phyloP scores from a whole-genome alignment of 2,113 vertebrate species.

The Corythoichthys haematopterus region DNA sequence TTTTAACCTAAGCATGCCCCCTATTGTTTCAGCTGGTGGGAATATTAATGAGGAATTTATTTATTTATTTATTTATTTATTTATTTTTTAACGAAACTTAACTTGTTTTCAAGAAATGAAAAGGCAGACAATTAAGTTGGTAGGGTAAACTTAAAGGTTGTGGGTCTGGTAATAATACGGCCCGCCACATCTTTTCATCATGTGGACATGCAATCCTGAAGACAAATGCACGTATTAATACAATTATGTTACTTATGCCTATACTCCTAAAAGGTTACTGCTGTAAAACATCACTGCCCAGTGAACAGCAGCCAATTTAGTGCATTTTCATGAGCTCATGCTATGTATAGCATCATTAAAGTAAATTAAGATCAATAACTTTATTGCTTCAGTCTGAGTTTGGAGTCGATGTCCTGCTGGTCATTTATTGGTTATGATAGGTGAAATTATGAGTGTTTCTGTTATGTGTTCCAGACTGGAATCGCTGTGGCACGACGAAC shows the following conservation, averaged over 20 bases:
- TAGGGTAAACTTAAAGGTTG: not conserved
- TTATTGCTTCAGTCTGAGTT: not conserved
- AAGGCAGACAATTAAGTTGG: not conserved
- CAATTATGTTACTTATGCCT: not conserved
- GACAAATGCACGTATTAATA: not conserved
- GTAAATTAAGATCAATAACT: constrained; percentile 1
- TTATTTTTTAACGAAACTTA: constrained; percentile 13
- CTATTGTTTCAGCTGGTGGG: not conserved
- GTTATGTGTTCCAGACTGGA: constrained; percentile 63
- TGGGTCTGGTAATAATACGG: not conserved
- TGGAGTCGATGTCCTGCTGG: not conserved
- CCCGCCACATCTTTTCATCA: not conserved
- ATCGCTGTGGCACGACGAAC: constrained; percentile 74
- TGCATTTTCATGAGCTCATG: not conserved
- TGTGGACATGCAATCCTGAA: not conserved
- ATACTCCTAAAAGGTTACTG: not conserved
- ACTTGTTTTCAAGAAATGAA: constrained; percentile 16
- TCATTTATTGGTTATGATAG: not conserved
- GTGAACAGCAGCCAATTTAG: not conserved
- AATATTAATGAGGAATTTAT: not conserved
- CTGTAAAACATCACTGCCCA: no score
- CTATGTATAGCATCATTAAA: not conserved
- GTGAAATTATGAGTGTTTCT: not conserved
- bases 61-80: no score
- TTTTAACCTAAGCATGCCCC: constrained; percentile 13